These are phyloP conservation scores for Metellina segmentata DNA, from an alignment of 2,888 invertebrate species.

Conservation along the genomic window DNA sequence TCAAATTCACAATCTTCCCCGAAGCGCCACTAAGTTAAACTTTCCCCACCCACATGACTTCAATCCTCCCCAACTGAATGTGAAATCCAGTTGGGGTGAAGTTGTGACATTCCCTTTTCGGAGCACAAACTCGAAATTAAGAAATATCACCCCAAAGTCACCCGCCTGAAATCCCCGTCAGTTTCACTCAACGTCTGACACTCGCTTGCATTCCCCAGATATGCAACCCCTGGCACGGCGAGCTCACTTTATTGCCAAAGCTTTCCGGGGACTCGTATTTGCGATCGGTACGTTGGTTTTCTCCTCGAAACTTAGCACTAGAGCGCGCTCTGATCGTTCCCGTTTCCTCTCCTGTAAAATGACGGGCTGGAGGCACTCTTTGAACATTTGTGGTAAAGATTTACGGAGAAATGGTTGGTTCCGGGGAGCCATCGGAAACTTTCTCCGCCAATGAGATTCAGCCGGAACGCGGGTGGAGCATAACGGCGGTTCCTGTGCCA, in stretches of 20 bases:
- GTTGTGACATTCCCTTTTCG: no score
- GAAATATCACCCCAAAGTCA: background rate
- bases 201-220: background rate
- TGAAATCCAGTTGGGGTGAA: no score
- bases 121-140: no score
- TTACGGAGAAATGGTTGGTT: slow-evolving; percentile 47
- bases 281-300: slow-evolving; percentile 25
- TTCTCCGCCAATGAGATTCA: slow-evolving; percentile 57
- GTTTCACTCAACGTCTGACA: background rate
- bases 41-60: no score
- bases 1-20: no score
- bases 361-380: slow-evolving; percentile 26
- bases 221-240: background rate
- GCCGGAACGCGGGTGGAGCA: background rate
- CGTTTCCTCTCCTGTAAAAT: slow-evolving; percentile 54
- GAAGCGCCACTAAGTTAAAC: no score
- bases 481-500: background rate
- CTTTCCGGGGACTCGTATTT: background rate
- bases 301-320: slow-evolving; percentile 14
- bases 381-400: slow-evolving; percentile 58
- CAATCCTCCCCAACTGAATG: no score
- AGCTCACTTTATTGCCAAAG: background rate
- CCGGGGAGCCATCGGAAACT: slow-evolving; percentile 48
- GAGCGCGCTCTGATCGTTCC: slow-evolving; percentile 47
- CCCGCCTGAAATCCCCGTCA: background rate